These are phyloP conservation scores for Numenius phaeopus DNA, from an alignment of 2,797 vertebrate genomes.

Conservation along the genomic window DNA sequence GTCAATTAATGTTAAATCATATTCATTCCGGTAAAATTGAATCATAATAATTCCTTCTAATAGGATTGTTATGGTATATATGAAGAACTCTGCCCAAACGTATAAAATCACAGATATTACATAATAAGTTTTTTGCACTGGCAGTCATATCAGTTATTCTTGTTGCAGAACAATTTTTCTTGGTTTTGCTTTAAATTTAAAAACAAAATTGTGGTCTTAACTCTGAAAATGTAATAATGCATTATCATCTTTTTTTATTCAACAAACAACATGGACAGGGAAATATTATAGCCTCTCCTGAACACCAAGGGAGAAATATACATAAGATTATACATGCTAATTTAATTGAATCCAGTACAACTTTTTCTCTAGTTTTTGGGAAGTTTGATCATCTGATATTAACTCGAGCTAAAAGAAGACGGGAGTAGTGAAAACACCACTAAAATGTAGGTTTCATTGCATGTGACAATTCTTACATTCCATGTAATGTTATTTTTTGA, in stretches of 20 bases:
- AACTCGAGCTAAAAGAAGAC: neutral
- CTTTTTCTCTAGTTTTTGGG: neutral
- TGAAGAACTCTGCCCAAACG: neutral
- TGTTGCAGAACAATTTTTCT: neutral
- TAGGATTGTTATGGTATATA: neutral
- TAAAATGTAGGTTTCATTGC: neutral
- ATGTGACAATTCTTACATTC: neutral
- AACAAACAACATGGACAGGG: neutral
- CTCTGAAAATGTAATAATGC: neutral
- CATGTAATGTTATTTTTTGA: neutral
- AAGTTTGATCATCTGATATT: neutral
- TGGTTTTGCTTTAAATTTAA: neutral
- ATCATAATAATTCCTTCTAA: neutral
- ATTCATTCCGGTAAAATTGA: neutral
- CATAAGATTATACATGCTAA: neutral
- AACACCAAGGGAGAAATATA: neutral
- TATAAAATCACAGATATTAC: neutral
- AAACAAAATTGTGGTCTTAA: neutral
- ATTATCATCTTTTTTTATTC: neutral
- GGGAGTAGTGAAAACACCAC: neutral
- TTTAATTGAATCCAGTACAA: neutral
- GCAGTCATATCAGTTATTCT: neutral
- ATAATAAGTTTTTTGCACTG: neutral
- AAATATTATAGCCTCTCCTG: neutral
- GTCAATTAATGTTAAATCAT: neutral